A percentile compares a stretch with the other conserved stretches of the same genome.
These are phyloP conservation scores for Anniella stebbinsi DNA, from an alignment of 2,797 vertebrate genomes.

Conservation along the genomic window DNA sequence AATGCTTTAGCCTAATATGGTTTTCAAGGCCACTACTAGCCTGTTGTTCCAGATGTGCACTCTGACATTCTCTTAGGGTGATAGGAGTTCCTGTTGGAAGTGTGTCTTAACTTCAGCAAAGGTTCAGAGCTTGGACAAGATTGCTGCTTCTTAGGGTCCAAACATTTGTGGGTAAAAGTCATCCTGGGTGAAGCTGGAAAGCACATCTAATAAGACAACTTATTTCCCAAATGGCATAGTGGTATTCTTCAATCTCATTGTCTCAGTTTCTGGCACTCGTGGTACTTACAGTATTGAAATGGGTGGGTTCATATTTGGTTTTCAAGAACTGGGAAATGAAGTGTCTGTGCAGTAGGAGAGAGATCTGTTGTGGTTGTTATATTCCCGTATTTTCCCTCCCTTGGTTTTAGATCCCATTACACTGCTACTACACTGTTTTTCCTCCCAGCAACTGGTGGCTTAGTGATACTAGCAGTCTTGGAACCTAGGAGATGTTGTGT, in stretches of 20 bases:
- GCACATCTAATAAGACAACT: conserved; percentile 41
- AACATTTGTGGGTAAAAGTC: conserved; percentile 49
- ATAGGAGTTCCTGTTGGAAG: neutral
- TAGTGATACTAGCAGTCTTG: neutral
- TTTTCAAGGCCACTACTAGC: conserved; percentile 42
- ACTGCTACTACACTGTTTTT: neutral
- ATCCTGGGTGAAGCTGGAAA: conserved; percentile 73
- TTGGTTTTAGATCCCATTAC: neutral
- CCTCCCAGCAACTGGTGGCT: neutral
- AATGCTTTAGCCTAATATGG: conserved; percentile 48
- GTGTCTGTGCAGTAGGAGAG: neutral
- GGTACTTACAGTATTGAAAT: conserved; percentile 5
- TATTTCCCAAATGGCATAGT: conserved; percentile 32
- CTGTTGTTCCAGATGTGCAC: neutral
- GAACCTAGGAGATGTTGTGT: neutral
- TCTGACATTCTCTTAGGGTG: neutral
- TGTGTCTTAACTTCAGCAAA: neutral
- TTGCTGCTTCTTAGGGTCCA: fast-evolving
- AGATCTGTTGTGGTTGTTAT: neutral
- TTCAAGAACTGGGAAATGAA: neutral
- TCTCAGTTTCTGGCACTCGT: conserved; percentile 39
- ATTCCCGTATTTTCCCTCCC: neutral
- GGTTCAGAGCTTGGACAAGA: conserved; percentile 16
- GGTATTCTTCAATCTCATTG: conserved; percentile 19
- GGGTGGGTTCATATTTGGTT: fast-evolving